phyloP scores from a whole-genome alignment of 1,140 invertebrate genomes.

The Drosophila bocqueti region DNA sequence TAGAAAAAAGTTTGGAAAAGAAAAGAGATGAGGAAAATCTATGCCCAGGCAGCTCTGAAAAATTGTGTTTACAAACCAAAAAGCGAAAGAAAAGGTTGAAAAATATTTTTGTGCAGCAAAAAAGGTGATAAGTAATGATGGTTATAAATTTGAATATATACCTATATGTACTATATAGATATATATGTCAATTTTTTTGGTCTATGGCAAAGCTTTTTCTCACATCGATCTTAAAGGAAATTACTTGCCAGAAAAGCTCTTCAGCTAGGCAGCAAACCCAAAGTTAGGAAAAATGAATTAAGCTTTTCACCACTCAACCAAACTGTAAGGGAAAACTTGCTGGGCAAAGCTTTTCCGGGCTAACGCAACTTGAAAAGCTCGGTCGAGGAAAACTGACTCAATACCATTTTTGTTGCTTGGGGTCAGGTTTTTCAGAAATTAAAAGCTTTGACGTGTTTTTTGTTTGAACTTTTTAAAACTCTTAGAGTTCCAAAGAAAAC shows the following conservation, averaged over 20 bases:
- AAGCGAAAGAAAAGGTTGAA: background rate
- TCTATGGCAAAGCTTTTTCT: background rate
- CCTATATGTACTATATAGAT: background rate
- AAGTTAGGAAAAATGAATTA: conserved; percentile 3
- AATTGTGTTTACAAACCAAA: conserved; percentile 12
- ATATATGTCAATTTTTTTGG: background rate
- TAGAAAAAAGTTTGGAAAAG: background rate
- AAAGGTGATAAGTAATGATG: conserved; percentile 1
- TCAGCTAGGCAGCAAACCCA: conserved; percentile 14
- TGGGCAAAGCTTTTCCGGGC: background rate
- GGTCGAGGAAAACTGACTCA: background rate
- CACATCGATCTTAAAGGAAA: conserved; percentile 2
- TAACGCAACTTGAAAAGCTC: conserved; percentile 17
- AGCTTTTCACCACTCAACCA: conserved; percentile 20
- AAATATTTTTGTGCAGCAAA: background rate
- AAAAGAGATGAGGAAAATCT: background rate
- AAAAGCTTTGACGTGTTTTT: background rate
- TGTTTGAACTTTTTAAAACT: too few relatives aligned
- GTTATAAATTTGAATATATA: conserved; percentile 6
- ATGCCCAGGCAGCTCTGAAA: background rate
- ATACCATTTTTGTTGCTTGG: conserved; percentile 30
- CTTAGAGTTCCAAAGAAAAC: too few relatives aligned
- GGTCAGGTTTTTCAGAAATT: conserved; percentile 44
- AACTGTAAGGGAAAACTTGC: background rate
- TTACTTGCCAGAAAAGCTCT: conserved; percentile 2